Conservation (phyloP, 2,888 invertebrate genomes). For the Protodeltote pygarga region DNA sequence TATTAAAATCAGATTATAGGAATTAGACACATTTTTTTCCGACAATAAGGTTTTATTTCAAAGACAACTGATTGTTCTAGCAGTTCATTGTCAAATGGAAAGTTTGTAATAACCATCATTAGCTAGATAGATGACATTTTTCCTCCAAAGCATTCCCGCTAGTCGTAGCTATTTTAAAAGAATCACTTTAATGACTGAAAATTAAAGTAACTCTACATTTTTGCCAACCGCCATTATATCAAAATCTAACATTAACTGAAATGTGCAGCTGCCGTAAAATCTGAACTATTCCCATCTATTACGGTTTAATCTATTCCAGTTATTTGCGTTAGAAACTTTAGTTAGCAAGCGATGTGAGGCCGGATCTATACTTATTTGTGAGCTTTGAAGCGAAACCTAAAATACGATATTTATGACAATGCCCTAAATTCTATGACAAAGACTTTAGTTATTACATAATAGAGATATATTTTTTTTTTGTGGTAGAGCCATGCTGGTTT, state of each 20-base stretch:
- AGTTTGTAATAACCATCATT: slow-evolving; percentile 48
- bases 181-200: slow-evolving; percentile 45
- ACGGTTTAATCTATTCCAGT: slow-evolving; percentile 25
- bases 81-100: slow-evolving; percentile 51
- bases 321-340: slow-evolving; percentile 30
- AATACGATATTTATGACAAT: slow-evolving; percentile 20
- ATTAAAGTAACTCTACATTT: slow-evolving; percentile 33
- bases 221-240: slow-evolving; percentile 40
- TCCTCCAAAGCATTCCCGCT: slow-evolving; percentile 47
- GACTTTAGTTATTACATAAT: too few relatives aligned
- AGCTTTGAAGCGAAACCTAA: slow-evolving; percentile 31
- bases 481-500: too few relatives aligned
- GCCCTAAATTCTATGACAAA: slow-evolving; percentile 18
- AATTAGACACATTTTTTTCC: too few relatives aligned
- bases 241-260: slow-evolving; percentile 43
- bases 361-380: slow-evolving; percentile 34
- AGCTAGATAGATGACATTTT: slow-evolving; percentile 39
- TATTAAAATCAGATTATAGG: too few relatives aligned
- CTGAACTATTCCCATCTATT: slow-evolving; percentile 35
- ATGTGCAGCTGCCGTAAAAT: slow-evolving; percentile 41
- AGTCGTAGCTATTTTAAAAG: slow-evolving; percentile 39
- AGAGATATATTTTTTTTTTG: slow-evolving; percentile 8
- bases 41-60: too few relatives aligned
- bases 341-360: slow-evolving; percentile 27
- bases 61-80: slow-evolving; percentile 30